Conservation (phyloP, 53 echinoderm and acorn worm species). For the Apostichopus leukothele region DNA sequence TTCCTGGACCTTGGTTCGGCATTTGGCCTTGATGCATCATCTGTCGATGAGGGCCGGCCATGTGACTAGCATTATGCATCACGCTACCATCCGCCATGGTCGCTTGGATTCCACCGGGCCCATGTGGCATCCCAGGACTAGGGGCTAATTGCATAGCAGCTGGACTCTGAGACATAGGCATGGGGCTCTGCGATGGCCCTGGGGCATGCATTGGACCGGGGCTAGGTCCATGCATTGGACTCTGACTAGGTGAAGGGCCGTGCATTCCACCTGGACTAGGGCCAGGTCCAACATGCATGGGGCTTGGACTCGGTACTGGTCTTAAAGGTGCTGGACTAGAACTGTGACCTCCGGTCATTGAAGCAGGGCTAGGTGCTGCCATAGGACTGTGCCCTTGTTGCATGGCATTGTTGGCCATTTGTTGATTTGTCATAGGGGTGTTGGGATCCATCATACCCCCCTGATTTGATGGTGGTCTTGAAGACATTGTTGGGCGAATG, state of each 20-base stretch:
- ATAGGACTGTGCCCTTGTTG: slow-evolving; percentile 85
- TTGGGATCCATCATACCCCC: slow-evolving; percentile 67
- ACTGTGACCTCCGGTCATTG: slow-evolving; percentile 44
- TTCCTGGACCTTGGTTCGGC: slow-evolving; percentile 58
- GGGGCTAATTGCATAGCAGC: slow-evolving; percentile 56
- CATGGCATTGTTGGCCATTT: slow-evolving; percentile 58
- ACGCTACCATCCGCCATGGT: slow-evolving; percentile 31
- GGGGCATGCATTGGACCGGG: slow-evolving; percentile 60
- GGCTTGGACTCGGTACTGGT: slow-evolving; percentile 73
- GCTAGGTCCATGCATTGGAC: slow-evolving; percentile 66
- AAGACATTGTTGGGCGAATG: slow-evolving; percentile 11
- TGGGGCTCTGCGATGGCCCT: slow-evolving; percentile 61
- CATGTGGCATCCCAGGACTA: slow-evolving; percentile 50
- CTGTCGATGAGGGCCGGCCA: slow-evolving; percentile 41
- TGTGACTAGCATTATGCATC: slow-evolving; percentile 43
- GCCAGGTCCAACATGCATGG: slow-evolving; percentile 73
- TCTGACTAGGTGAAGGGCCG: slow-evolving; percentile 58
- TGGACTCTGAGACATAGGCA: slow-evolving; percentile 62
- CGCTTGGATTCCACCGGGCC: slow-evolving; percentile 33
- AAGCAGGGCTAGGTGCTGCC: slow-evolving; percentile 73
- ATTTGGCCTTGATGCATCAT: slow-evolving; percentile 56
- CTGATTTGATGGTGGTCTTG: slow-evolving; percentile 46
- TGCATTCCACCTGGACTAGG: slow-evolving; percentile 60
- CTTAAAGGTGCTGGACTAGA: slow-evolving; percentile 60
- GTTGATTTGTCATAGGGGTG: slow-evolving; percentile 60